A percentile compares a stretch with the other conserved stretches of the same genome.
Evolutionary conservation across 2,888 invertebrate species (phyloP).

Genomic region (Mayetiola destructor): DNA sequence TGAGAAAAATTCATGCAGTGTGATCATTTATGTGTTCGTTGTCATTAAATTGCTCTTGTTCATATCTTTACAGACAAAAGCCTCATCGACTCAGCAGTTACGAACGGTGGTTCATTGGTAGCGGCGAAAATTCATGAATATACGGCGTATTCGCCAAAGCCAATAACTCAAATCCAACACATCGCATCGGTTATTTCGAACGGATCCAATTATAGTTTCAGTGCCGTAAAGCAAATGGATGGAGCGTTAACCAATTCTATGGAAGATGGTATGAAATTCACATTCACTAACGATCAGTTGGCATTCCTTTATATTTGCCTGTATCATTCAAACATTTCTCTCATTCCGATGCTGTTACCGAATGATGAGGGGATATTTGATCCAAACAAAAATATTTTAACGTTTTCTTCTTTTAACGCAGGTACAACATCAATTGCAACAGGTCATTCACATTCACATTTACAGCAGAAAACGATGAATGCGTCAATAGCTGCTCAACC

Average conservation of each 20-base stretch:
- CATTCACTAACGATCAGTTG: neutral
- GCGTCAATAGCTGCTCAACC: neutral
- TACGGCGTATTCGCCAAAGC: neutral
- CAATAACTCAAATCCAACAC: neutral
- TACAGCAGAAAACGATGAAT: neutral
- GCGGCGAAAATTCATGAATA: slow-evolving; percentile 1
- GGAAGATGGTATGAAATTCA: slow-evolving; percentile 2
- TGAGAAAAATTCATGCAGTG: too few species aligned
- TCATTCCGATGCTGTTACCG: too few species aligned
- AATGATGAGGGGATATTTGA: too few species aligned
- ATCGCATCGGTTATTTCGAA: neutral
- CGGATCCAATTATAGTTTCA: neutral
- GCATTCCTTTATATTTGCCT: too few species aligned
- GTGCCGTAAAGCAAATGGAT: neutral
- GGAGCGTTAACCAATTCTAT: too few species aligned
- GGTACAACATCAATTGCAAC: neutral
- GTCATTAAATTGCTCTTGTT: neutral
- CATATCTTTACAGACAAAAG: neutral
- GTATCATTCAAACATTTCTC: too few species aligned
- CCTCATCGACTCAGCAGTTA: neutral
- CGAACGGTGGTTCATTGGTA: neutral
- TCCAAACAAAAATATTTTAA: neutral
- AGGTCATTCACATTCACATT: slow-evolving; percentile 12
- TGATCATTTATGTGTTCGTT: too few species aligned
- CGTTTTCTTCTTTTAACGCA: neutral